Conservation (phyloP, 2,888 invertebrate genomes). For the Idaea aversata region DNA sequence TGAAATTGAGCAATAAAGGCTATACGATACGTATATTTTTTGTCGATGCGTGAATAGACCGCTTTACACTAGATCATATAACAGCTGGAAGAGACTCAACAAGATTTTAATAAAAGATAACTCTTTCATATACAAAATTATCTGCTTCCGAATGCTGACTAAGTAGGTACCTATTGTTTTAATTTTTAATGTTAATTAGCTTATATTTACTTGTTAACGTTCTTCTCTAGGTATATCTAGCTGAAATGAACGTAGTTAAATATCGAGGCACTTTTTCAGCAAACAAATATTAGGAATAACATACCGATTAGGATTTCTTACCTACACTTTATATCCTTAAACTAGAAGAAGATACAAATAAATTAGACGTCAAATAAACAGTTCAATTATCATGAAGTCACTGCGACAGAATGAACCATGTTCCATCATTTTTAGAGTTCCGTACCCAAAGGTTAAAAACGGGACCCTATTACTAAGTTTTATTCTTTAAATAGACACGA, state of each 20-base stretch:
- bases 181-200: neutral
- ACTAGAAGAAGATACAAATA: no score
- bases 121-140: constrained; percentile 23
- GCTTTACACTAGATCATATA: constrained; percentile 3
- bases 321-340: no score
- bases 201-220: constrained; percentile 5
- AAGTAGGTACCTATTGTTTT: neutral
- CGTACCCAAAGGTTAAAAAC: no score
- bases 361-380: no score
- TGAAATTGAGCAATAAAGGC: no score
- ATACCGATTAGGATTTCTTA: no score
- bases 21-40: no score
- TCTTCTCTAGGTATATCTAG: neutral
- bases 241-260: neutral
- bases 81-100: constrained; percentile 42
- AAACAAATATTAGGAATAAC: neutral
- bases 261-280: neutral
- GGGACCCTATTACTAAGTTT: no score
- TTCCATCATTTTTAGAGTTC: no score
- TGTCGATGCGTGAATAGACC: neutral
- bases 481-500: no score
- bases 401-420: no score
- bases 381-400: no score
- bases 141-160: neutral
- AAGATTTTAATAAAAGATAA: constrained; percentile 53